Evolutionary conservation across 2,797 vertebrate genomes (phyloP).

Genomic region (Epinephelus coioides): DNA sequence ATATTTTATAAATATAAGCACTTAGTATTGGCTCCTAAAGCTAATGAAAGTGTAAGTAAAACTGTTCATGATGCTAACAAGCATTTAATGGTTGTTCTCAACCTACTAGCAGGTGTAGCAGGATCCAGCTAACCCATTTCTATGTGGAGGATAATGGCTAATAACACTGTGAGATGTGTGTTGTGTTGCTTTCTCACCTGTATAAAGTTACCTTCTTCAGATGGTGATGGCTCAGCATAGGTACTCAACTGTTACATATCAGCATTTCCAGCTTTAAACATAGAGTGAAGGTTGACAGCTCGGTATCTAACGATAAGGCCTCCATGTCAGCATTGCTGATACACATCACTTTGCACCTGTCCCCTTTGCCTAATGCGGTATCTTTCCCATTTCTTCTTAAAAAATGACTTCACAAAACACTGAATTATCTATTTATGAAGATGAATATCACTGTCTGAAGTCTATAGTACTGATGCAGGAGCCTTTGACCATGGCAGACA

Average conservation of each 20-base stretch:
- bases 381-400: background rate
- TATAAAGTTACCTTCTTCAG: slow-evolving; percentile 49
- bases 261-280: background rate
- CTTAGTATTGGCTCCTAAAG: too few relatives aligned
- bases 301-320: background rate
- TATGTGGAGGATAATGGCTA: too few relatives aligned
- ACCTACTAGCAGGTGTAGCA: too few relatives aligned
- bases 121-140: too few relatives aligned
- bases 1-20: too few relatives aligned
- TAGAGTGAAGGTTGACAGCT: background rate
- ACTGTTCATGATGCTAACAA: too few relatives aligned
- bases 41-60: too few relatives aligned
- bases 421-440: background rate
- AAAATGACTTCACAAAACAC: background rate
- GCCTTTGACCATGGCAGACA: slow-evolving; percentile 20
- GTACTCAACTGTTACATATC: slow-evolving; percentile 9
- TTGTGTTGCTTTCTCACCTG: slow-evolving; percentile 52
- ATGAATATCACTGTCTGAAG: background rate
- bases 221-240: background rate
- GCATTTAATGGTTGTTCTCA: too few relatives aligned
- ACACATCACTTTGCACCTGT: background rate
- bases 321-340: background rate
- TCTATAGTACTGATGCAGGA: background rate
- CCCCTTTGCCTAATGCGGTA: background rate
- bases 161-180: background rate